A percentile compares a stretch with the other conserved stretches of the same genome.
Evolutionary conservation across 64 coral and sea anemone species (phyloP).

Genomic region (Pocillopora verrucosa): DNA sequence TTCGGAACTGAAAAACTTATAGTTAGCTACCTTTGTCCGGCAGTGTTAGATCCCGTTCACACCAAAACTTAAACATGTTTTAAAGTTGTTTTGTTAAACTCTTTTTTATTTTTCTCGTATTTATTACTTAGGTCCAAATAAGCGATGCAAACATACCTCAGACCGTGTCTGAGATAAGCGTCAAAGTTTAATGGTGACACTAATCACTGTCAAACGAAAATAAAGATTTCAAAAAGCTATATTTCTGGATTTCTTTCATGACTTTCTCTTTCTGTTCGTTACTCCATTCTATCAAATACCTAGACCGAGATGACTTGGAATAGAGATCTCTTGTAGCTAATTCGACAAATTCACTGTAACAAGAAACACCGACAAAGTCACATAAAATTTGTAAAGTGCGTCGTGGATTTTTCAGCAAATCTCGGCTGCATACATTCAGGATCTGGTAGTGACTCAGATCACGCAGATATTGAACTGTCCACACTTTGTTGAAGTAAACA

Average conservation of each 20-base stretch:
- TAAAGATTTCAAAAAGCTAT: neutral
- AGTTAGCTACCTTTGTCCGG: no score
- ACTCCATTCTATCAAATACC: neutral
- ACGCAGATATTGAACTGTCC: neutral
- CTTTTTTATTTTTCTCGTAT: neutral
- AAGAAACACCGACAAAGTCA: neutral
- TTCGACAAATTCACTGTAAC: neutral
- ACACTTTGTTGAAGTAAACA: neutral
- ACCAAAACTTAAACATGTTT: no score
- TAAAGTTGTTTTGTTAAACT: neutral
- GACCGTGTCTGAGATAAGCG: no score
- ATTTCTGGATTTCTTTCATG: neutral
- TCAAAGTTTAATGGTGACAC: no score
- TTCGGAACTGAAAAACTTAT: no score
- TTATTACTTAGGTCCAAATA: no score
- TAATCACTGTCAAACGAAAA: conserved; percentile 16
- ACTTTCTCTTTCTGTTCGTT: neutral
- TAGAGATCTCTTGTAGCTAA: neutral
- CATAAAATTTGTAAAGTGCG: neutral
- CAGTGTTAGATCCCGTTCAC: no score
- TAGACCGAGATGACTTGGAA: neutral
- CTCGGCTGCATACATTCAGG: neutral
- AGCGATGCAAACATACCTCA: no score
- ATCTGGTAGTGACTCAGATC: neutral
- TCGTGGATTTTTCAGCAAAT: neutral